Base-by-base conservation (phyloP, 2,113 vertebrate genomes). In the Rhabdornis inornatus region DNA sequence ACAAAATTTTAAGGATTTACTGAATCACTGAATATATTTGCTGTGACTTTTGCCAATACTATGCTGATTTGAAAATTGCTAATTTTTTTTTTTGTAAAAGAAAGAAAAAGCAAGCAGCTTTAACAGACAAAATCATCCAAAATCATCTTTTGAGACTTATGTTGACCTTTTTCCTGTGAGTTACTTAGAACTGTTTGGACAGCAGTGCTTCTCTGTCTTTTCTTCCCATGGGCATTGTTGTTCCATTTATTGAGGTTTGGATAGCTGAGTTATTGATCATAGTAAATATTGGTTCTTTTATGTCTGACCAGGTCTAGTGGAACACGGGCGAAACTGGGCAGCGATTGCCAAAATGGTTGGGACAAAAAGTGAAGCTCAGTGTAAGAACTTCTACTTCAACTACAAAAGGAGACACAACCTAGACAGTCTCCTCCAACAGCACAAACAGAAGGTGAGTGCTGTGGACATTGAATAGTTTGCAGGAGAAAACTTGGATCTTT, bases 301-400 rank as follows among this genome's bases (percentile, higher is more conserved):
- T 50, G 45, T 97, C 69, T 70, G 74, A 76, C 42, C 91, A 99
- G 99, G 99, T 59, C 97, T 99, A 4, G 99, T 99, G 93, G 99
- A 99, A 94, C 99, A 99, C 19, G 99, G 99, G 37, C 98, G 99
- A 61, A 99, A 99, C 98, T 99, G 99, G 99, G 98, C 99, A 59
- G 99, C 99, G 27, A 99, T 99, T 87, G 99, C 99, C 97, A 99
- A 99, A 98, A 99, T 99, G 99, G 99, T 99, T 95, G 99, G 99
- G 93, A 99, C 99, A 0, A 99, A 99, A 98, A 99, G 99, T 42
- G 99, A 99, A 97, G 99, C 99, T 33, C 99, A 99, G 77, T 99
- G 99, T 97, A 99, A 99, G 97, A 99, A 99, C 97, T 99, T 99
- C 96, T 99, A 99, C 95, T 99, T 99, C 95, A 99, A 99, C 94